Base-by-base conservation (phyloP, 2,797 vertebrate genomes). In the Sebastes vulpes region DNA sequence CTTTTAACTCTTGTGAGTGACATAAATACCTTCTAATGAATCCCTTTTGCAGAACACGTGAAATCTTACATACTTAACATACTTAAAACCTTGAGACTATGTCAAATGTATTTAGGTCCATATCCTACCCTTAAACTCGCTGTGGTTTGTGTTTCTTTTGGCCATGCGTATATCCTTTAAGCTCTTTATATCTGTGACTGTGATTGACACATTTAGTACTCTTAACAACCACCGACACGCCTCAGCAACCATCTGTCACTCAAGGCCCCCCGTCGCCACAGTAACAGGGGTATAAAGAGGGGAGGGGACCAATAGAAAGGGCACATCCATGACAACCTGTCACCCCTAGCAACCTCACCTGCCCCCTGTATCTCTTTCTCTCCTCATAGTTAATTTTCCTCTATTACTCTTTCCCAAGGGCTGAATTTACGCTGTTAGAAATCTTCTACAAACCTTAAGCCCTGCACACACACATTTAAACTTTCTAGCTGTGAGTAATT, bases 231-330 rank as follows among this genome's bases (percentile, higher is more conserved):
- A 20, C 66, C 25, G 78, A 89, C 90, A 89, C 67, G 89, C 85
- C 89, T 88, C 87, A 84, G 90, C 89, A 84, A 65, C 91, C 90
- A 82, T 92, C 92, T 90, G 82, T 93, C 92, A 94, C 82, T 94
- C 90, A 92, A 38, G 68, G 69, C 65, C 73, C 77, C 85, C 78
- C 12, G 81, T 94, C 78, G 69, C 88, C 87, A 83, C 82, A 86
- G 88, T 89, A 92, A 93, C 93, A 18, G 77, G 75, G 65, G 67
- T 74, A 57, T 57, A 28, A 61, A 54, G 53, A 65, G 59, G 64
- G 83, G 64, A 38, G 77, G 79, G 75, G 52, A 65, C 64, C 57
- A 52, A 81, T 68, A 58, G 75, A 90, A 90, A 86, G 84, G 75
- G 77, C 82, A 84, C 81, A 60, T 90, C 85, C 85, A 82, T 92